A percentile compares a stretch with the other conserved stretches of the same genome.
Conservation (phyloP, 2,888 invertebrate species). For the Watsonalla cultraria region DNA sequence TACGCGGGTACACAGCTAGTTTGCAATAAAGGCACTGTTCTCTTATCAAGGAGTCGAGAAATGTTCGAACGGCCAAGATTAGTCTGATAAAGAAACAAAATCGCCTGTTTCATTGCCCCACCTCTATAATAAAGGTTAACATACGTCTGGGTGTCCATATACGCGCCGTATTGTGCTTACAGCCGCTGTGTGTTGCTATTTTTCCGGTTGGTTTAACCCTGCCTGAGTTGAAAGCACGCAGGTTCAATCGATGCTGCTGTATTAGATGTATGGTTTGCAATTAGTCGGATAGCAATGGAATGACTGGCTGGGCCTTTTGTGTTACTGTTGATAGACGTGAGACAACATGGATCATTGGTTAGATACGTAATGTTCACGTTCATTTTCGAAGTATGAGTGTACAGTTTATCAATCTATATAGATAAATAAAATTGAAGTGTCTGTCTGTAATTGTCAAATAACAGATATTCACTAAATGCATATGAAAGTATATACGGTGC, state of each 20-base stretch:
- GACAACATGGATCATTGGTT: not conserved
- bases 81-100: not conserved
- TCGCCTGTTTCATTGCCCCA: constrained; percentile 11
- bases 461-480: too few relatives aligned
- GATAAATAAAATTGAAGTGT: too few relatives aligned
- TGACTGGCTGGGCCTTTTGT: not conserved
- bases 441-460: too few relatives aligned
- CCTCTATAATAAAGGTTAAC: constrained; percentile 25
- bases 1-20: too few relatives aligned
- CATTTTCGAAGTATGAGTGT: too few relatives aligned
- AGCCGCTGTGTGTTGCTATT: constrained; percentile 7
- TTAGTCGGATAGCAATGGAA: not conserved
- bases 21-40: too few relatives aligned
- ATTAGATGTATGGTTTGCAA: not conserved
- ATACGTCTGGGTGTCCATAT: constrained; percentile 14
- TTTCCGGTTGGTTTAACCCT: constrained; percentile 22
- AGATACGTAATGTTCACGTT: too few relatives aligned
- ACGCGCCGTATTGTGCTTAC: constrained; percentile 13
- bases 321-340: not conserved
- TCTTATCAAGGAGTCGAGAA: too few relatives aligned
- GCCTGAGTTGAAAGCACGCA: not conserved
- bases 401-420: too few relatives aligned
- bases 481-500: too few relatives aligned
- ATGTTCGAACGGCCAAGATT: too few relatives aligned
- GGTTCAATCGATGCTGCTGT: not conserved